Base-by-base conservation (phyloP, 2,113 vertebrate species). In the Lutjanus erythropterus region DNA sequence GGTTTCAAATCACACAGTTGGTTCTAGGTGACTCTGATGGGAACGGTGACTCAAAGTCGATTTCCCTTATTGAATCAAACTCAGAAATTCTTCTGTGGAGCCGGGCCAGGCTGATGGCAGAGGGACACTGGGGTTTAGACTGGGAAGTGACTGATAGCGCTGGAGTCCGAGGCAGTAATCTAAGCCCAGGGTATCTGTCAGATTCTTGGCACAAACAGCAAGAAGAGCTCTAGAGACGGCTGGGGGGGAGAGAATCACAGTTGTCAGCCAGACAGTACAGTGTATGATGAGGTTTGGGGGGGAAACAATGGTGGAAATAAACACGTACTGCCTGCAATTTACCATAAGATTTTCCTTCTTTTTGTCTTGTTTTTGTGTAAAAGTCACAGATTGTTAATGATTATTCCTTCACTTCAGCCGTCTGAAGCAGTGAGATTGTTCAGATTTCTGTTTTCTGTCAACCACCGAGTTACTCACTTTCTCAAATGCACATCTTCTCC, bases 141-240 rank as follows among this genome's bases (percentile, higher is more conserved):
- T 80, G 74, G 80, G 79, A 85, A 65, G 80, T 83, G 81, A 83
- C 75, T 86, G 85, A 88, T 83, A 72, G 77, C 50, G 35, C 15
- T 8, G 19, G 75, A 70, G 82, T 83, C 74, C 50, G 35, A 52
- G 72, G 72, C 72, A 60, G 76, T 83, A 83, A 89, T 89, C 75
- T 87, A 71, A 88, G 58, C 69, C 69, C 70, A 41, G 78, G 53
- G 62, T 76, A 77, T 74, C 88, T 78, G 81, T 88, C 81, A 67
- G 70, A 65, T 69, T 62, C 46, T 77, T 87, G 89, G 81, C 89
- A 44, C 14, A 31, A 78, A 44, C 71, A 56, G 52, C 35, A 29
- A 60, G 41, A 25, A 53, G 25, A 75, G 64, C 71, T 55, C 49
- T 11, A 14, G 59, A 75, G 64, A 62, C n/a, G 21, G 21, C 42